Evolutionary conservation across 2,797 vertebrate species (phyloP), one percentile per base, ranked within the genome.

Genomic region (Danio tinwini): DNA sequence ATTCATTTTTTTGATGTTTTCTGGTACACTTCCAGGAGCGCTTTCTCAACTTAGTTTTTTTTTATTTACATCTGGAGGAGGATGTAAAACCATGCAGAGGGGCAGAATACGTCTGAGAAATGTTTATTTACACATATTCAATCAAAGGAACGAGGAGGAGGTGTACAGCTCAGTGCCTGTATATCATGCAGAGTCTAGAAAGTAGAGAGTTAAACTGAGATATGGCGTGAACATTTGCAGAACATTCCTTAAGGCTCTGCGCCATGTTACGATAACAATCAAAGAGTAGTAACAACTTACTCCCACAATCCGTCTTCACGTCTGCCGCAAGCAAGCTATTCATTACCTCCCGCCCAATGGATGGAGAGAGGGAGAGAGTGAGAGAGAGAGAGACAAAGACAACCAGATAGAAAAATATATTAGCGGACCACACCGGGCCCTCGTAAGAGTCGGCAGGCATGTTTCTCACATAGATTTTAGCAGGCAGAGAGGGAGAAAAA

Each of bases 391-490:
- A 83, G 81, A 44, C 50, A 29, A 75, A 75, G 76, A 71, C 72
- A 75, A 78, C 84, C 74, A 64, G 80, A 69, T 72, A 21, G 73
- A 47, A 63, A 78, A 82, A 83, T 74, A 69, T 63, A 65, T 81
- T 75, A 74, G 65, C 58, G 47, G 69, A 77, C 71, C 56, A 81
- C 64, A 63, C 55, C 49, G 47, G 49, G 69, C 74, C 49, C 69
- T 56, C 50, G 76, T 80, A 49, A 29, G 59, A 70, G 65, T 71
- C 72, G 61, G 76, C 42, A 49, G 29, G 73, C 52, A 42, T 81
- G 79, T 75, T 85, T 81, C 72, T 49, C 72, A 80, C 80, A 69
- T 37, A 75, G 69, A 74, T 83, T 83, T 76, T 72, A 82, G 67
- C 69, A 76, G 76, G 69, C 61, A 80, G 61, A 81, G 44, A 78